Evolutionary conservation across 2,113 vertebrate genomes (phyloP).

Genomic region (Anas platyrhynchos): DNA sequence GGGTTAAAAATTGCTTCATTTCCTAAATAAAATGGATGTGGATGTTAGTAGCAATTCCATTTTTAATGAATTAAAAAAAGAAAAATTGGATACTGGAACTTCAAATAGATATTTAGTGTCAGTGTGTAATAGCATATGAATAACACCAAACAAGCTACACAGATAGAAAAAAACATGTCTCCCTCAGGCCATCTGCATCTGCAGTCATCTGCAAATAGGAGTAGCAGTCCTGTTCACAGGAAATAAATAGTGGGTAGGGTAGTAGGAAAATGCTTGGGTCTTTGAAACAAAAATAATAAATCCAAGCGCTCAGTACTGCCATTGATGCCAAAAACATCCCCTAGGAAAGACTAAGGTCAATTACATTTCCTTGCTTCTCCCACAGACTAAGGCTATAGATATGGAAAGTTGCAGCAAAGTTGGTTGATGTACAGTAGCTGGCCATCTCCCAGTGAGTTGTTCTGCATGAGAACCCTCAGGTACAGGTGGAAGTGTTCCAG

Average conservation of each 20-base stretch:
- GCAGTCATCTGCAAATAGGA: neutral
- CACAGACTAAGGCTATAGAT: neutral
- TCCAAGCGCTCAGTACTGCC: neutral
- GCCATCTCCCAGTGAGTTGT: neutral
- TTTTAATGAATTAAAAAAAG: neutral
- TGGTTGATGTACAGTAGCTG: neutral
- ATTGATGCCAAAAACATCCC: neutral
- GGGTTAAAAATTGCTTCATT: neutral
- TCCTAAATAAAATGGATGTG: neutral
- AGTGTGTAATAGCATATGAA: neutral
- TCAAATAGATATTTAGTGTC: neutral
- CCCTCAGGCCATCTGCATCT: neutral
- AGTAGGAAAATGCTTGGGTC: neutral
- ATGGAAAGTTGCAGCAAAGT: neutral
- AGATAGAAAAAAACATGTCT: neutral
- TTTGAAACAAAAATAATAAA: neutral
- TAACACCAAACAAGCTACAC: neutral
- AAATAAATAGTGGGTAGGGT: neutral
- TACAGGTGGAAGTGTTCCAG: constrained; percentile 44
- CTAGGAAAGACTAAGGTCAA: neutral
- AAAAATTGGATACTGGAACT: neutral
- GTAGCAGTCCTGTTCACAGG: neutral
- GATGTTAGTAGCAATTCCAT: neutral
- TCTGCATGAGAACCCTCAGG: constrained; percentile 28
- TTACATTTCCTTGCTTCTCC: neutral